Evolutionary conservation across 2,888 invertebrate genomes (phyloP), one percentile per base, ranked within the genome.

Genomic region (Caradrina kadenii): DNA sequence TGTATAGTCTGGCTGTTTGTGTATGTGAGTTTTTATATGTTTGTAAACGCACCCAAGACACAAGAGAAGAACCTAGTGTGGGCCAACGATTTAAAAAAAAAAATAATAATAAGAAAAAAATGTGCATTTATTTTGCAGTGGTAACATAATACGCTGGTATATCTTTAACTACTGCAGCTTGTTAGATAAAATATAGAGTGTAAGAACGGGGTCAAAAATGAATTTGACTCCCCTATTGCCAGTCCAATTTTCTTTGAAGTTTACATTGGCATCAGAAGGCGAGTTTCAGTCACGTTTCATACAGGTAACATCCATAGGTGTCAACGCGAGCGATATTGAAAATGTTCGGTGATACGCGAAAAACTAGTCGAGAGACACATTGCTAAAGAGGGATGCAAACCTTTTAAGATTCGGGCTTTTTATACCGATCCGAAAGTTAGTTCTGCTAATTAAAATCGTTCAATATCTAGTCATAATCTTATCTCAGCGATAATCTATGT

Each of bases 241-340:
- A 21, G 31, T 58, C 13, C 45, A 65, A 79, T 63, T 69, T 71
- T 50, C 72, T 69, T 55, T 26, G 21, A 60, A 55, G 50, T 74
- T 78, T 81, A 80, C 77, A 73, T 81, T 86, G 79, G 86, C 84
- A 73, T 71, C 78, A 69, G 72, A 81, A 82, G 75, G 76, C 78
- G 70, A 72, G 82, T 65, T 77, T 69, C 76, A 87, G 90, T 88
- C 91, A 92, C 90, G 91, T 91, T 84, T 85, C 82, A 80, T 73
- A 81, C 77, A 83, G 84, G 87, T 86, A 86, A 87, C 84, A 87
- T 89, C 86, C 86, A 87, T 88, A 77, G 64, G 68, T 75, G 84
- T 85, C 84, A 83, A 87, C 84, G 84, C 73, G 79, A 77, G 69
- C 85, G 74, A 89, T 90, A 90, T 90, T 91, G 88, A 87, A 90